These are phyloP conservation scores for Crypturellus undulatus DNA, from an alignment of 2,113 vertebrate species.

Conservation along the genomic window DNA sequence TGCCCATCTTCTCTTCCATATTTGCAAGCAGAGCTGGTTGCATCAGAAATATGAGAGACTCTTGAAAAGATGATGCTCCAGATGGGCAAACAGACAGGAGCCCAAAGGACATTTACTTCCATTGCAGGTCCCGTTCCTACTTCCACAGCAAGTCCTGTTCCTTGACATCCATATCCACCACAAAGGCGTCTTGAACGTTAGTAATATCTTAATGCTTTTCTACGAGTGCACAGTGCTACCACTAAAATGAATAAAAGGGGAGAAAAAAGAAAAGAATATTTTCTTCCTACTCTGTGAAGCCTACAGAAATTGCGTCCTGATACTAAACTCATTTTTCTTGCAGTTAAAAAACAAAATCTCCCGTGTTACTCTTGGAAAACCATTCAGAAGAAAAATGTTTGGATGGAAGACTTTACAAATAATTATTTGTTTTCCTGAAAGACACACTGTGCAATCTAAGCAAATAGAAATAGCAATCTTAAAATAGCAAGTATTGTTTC, in stretches of 20 bases:
- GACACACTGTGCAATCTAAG: slow-evolving; percentile 42
- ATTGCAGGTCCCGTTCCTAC: background rate
- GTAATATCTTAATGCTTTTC: background rate
- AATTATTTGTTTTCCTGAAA: slow-evolving; percentile 71
- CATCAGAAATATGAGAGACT: background rate
- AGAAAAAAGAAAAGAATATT: accelerated
- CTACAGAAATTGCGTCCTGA: background rate
- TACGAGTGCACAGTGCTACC: background rate
- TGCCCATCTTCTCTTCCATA: background rate
- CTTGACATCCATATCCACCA: background rate
- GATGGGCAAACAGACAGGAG: background rate
- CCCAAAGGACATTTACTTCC: accelerated
- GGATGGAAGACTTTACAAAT: slow-evolving; percentile 51
- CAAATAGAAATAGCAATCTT: slow-evolving; percentile 55
- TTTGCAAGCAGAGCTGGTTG: no score
- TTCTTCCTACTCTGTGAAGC: background rate
- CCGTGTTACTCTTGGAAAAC: background rate
- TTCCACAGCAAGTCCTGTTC: background rate
- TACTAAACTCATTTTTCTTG: background rate
- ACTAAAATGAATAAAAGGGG: background rate
- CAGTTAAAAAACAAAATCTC: background rate
- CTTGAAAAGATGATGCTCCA: accelerated
- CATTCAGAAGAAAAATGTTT: slow-evolving; percentile 54
- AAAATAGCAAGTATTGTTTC: slow-evolving; percentile 69
- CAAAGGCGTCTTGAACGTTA: background rate